These are phyloP conservation scores for Lasiurus cinereus DNA, from an alignment of 2,113 vertebrate species.

Conservation along the genomic window DNA sequence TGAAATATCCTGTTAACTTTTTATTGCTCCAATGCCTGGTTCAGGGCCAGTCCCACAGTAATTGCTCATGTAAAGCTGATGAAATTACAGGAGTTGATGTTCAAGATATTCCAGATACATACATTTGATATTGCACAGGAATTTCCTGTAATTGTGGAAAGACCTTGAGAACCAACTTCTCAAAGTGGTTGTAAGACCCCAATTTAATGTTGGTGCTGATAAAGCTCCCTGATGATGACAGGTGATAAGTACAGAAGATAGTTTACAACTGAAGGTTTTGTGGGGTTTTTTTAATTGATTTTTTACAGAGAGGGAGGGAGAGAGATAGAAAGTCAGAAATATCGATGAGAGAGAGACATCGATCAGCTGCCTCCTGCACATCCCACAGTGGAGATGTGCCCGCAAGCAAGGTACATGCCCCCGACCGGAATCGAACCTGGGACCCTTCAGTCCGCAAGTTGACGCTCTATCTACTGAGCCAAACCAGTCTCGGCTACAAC, in stretches of 20 bases:
- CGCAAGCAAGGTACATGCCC: too few relatives aligned
- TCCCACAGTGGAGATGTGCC: too few relatives aligned
- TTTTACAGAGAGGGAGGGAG: too few relatives aligned
- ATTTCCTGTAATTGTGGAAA: neutral
- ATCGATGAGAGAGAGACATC: too few relatives aligned
- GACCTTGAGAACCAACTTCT: neutral
- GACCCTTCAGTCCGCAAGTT: too few relatives aligned
- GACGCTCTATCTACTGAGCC: too few relatives aligned
- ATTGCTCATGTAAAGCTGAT: neutral
- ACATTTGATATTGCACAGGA: neutral
- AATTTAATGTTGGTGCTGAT: neutral
- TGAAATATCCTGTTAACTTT: slow-evolving; percentile 21
- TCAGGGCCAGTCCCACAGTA: neutral
- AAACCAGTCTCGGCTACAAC: too few relatives aligned
- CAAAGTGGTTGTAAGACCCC: slow-evolving; percentile 19
- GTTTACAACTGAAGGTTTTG: neutral
- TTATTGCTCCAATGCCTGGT: neutral
- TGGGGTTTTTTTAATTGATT: too few relatives aligned
- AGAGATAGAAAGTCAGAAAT: too few relatives aligned
- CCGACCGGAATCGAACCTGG: too few relatives aligned
- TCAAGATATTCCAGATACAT: neutral
- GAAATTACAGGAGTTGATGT: slow-evolving; percentile 11
- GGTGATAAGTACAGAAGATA: neutral
- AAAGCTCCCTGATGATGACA: neutral
- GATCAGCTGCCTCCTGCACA: too few relatives aligned